Evolutionary conservation across 2,888 invertebrate genomes (phyloP), one percentile per base, ranked within the genome.

Genomic region (Microdon myrmicae): DNA sequence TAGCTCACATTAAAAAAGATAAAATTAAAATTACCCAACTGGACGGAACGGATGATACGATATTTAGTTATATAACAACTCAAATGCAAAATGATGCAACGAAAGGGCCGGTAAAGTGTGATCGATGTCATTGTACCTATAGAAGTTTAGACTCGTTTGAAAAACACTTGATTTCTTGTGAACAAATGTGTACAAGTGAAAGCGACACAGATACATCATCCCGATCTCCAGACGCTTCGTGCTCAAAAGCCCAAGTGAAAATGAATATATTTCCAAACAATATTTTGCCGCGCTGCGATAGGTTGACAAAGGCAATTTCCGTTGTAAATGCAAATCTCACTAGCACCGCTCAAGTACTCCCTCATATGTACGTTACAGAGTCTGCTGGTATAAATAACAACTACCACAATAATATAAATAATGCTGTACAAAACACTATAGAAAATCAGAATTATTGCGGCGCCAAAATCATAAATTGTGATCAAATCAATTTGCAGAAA

Each of bases 61-160:
- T 87, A 12, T 84, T 82, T 74, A 84, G 73, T 20, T 75, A 71
- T 34, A 72, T 75, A 14, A 71, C 71, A 19, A 67, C 74, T 73
- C 31, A 77, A 81, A 68, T 79, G 73, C 61, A 82, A 54, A 82
- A 72, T 2, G 66, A 70, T 17, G 69, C 68, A 0, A 71, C 74
- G 56, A 81, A 84, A 8, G 78, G 79, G 54, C 83, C 84, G 4
- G 93, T 94, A 1, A 89, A 90, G 71, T 96, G 95, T 78, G 87
- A 89, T 69, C 86, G 90, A 67, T 96, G 95, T 74, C 91, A 91
- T 71, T 89, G 94, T 73, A 92, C 92, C 2, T 93, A 92, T 73
- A 83, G 92, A 71, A 92, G 91, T 37, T 87, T 87, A 67, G 88
- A 89, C 56, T 92, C 92, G 44, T 93, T 89, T 72, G 88, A 90